Percentiles rank a stretch among this genome's conserved stretches.
phyloP scores from a whole-genome alignment of 2,888 invertebrate genomes.

The Belgica antarctica region DNA sequence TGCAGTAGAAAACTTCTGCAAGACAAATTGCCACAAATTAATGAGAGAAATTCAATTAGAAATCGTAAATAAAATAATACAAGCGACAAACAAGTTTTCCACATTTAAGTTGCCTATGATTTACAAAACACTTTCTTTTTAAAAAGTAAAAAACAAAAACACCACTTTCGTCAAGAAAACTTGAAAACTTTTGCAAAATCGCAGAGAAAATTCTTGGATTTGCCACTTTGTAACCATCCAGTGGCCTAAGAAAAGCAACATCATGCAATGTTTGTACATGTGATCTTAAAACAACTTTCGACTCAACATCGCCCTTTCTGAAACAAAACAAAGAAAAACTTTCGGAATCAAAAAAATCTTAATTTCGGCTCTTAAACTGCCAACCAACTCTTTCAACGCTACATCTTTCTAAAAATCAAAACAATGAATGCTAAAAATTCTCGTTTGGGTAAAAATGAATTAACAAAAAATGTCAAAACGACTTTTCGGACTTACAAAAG shows the following conservation, averaged over 20 bases:
- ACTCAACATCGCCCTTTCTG: slow-evolving; percentile 17
- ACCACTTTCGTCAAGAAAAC: slow-evolving; percentile 15
- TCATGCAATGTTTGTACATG: slow-evolving; percentile 24
- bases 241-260: slow-evolving; percentile 2
- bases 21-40: slow-evolving; percentile 12
- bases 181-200: too few relatives aligned
- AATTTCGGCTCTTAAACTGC: slow-evolving; percentile 6
- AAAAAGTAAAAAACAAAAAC: neutral
- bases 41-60: slow-evolving; percentile 7
- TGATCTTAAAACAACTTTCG: neutral
- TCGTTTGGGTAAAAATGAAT: slow-evolving; percentile 26
- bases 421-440: slow-evolving; percentile 30
- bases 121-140: neutral
- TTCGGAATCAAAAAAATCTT: slow-evolving; percentile 1
- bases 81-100: neutral
- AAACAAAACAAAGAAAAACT: slow-evolving; percentile 5
- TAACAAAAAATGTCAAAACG: neutral
- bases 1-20: neutral
- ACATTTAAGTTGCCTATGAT: slow-evolving; percentile 8
- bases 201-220: too few relatives aligned
- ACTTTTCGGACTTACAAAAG: slow-evolving; percentile 35
- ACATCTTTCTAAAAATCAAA: slow-evolving; percentile 43
- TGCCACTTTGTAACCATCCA: too few relatives aligned
- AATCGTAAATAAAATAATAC: neutral
- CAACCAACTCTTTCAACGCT: slow-evolving; percentile 21